Base-by-base conservation (phyloP, 2,888 invertebrate species). In the Magallana nippona region DNA sequence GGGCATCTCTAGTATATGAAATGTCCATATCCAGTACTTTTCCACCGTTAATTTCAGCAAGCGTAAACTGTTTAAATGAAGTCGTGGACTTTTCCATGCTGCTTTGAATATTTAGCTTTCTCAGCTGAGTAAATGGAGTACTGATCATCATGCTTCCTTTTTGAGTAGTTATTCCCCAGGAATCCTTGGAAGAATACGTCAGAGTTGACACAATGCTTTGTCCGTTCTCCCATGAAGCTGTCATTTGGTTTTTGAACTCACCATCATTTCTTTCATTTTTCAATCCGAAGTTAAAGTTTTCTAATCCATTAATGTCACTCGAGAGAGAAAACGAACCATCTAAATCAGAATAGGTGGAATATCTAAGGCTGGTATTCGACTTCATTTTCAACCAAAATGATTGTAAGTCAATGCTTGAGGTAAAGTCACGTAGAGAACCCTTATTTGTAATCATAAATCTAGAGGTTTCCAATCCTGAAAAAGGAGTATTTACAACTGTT, bases 401-500 rank as follows among this genome's bases (percentile, higher is more conserved):
- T 55, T 62, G 22, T 17, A 83, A 10, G 10, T 83, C 83, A 2
- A 82, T 32, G n/a, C 79, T 63, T 10, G 79, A 56, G 32, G 55
- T 22, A 17, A 85, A 62, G 32, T 85, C 58, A n/a, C 13, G 27
- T 15, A 78, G 44, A 55, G 82, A 57, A 10, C 87, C 89, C 1
- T 81, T 78, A 62, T 88, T 83, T 32, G 86, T 87, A 22, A 85
- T n/a, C 55, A 55, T 84, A 11, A 89, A 19, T 22, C 87, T 83
- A 10, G 82, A 86, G 19, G 84, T 77, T 85, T 87, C 86, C 55
- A 88, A 85, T 81, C 63, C 13, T 22, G 83, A 79, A 56, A 87
- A 83, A 15, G 89, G 86, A n/a, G 88, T 87, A n/a, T 83, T 78
- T 10, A 88, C 27, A n/a, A 82, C 79, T 44, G 83, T 57, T 22